Base-by-base conservation (phyloP, 2,888 invertebrate genomes). In the Parasteatoda lunata region DNA sequence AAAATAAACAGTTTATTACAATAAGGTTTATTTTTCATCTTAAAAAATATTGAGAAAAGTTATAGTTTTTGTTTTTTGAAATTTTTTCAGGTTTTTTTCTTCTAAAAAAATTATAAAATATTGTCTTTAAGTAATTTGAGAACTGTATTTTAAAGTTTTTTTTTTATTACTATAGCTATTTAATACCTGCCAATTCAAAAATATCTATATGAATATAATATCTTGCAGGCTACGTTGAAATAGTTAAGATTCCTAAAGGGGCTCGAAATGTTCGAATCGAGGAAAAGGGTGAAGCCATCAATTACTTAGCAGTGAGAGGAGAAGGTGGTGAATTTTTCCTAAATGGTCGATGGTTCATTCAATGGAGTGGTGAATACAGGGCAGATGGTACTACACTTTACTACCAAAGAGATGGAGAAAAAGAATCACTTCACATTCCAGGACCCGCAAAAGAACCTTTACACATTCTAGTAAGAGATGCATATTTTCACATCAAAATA, bases 401-500 rank as follows among this genome's bases (percentile, higher is more conserved):
- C 88, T 97, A 97, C 92, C 92, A 93, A 96, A 90, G 94, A 94
- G 89, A 89, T 90, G 94, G 95, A 90, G 95, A 96, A 90, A 94
- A 94, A 93, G 97, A 97, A 92, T 95, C 95, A 91, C 94, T 97
- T 49, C 93, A 94, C 90, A 96, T 97, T 90, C 95, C 95, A 77
- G 97, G 97, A 90, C 97, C 97, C 48, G 94, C 96, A 88, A 94
- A 94, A 89, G 96, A 96, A 92, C 94, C 96, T 90, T 95, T 97
- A 89, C 94, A 95, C 91, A 93, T 97, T 92, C 95, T 96, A 93
- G 97, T 97, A 52, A 73, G 85, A 54, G 5, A 4, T 11, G 13
- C 30, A 30, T 2, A 30, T 30, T 30, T 30, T 30, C 30, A 30
- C 30, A 30, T 1, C 0, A 30, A 30, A 30, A 30, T 30, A 30